Conservation (phyloP, 2,797 vertebrate genomes). For the Gallirallus australis region DNA sequence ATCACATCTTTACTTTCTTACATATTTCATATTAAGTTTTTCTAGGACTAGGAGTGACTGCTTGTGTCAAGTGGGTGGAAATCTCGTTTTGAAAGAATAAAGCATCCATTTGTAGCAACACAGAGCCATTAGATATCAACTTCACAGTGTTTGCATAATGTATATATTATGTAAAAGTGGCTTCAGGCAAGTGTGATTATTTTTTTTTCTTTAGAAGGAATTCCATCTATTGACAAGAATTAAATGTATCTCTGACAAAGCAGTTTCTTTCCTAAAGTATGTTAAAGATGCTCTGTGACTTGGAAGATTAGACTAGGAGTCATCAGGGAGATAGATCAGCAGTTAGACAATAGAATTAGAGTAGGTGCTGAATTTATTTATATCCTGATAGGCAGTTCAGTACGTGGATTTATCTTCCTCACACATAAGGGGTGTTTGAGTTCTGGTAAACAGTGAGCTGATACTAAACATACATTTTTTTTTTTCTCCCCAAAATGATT, state of each 20-base stretch:
- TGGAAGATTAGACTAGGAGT: not conserved
- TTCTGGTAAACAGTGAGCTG: not conserved
- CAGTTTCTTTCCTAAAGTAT: not conserved
- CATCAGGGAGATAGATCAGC: not conserved
- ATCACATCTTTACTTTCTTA: not conserved
- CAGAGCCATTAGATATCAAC: not conserved
- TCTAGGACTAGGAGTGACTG: not conserved
- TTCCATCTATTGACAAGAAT: not conserved
- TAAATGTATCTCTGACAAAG: not conserved
- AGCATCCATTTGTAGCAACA: not conserved
- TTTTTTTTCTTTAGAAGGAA: not conserved
- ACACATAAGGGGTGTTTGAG: fast-evolving
- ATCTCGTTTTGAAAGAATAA: constrained; percentile 12
- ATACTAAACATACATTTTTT: not conserved
- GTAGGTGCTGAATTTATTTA: not conserved
- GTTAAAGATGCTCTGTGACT: not conserved
- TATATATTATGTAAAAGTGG: not conserved
- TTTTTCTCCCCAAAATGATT: not conserved
- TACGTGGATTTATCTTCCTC: not conserved
- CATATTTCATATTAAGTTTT: not conserved
- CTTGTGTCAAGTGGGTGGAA: not conserved
- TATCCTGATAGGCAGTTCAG: not conserved
- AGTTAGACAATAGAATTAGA: not conserved
- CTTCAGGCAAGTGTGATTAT: not conserved
- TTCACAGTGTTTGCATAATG: not conserved